phyloP scores from a whole-genome alignment of 2,113 vertebrate species.

The Fulmarus glacialis region DNA sequence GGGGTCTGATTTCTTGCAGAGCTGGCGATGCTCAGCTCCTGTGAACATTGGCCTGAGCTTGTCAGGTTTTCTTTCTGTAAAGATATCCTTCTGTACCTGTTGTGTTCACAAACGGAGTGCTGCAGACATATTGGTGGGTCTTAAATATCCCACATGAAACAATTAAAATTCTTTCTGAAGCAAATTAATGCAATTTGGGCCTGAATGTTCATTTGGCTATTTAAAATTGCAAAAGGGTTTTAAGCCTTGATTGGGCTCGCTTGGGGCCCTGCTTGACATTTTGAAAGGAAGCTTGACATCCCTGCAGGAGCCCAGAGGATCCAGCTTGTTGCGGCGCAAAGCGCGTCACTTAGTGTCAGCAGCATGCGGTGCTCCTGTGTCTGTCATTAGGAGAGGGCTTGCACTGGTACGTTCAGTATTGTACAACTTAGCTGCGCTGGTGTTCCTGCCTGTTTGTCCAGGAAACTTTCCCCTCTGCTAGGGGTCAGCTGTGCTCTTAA shows the following conservation, averaged over 20 bases:
- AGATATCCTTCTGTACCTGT: fast-evolving
- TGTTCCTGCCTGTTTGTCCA: neutral
- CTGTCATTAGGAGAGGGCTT: neutral
- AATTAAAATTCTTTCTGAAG: neutral
- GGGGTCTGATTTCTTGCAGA: neutral
- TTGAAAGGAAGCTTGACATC: neutral
- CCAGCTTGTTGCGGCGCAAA: neutral
- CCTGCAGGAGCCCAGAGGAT: neutral
- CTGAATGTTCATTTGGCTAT: neutral
- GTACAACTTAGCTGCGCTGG: neutral
- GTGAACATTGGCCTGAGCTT: fast-evolving
- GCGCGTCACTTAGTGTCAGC: neutral
- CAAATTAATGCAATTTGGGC: neutral
- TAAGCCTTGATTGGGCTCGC: neutral
- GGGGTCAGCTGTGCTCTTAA: neutral
- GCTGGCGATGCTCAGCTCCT: neutral
- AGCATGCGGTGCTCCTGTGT: neutral
- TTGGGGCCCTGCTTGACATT: neutral
- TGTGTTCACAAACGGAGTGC: neutral
- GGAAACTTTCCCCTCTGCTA: neutral
- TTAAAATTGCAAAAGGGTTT: neutral
- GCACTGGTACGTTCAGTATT: neutral
- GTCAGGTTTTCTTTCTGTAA: neutral
- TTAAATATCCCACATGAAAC: neutral
- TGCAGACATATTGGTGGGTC: fast-evolving